Evolutionary conservation across 2,797 vertebrate genomes (phyloP), one percentile per base, ranked within the genome.

Genomic region (Anabas testudineus): DNA sequence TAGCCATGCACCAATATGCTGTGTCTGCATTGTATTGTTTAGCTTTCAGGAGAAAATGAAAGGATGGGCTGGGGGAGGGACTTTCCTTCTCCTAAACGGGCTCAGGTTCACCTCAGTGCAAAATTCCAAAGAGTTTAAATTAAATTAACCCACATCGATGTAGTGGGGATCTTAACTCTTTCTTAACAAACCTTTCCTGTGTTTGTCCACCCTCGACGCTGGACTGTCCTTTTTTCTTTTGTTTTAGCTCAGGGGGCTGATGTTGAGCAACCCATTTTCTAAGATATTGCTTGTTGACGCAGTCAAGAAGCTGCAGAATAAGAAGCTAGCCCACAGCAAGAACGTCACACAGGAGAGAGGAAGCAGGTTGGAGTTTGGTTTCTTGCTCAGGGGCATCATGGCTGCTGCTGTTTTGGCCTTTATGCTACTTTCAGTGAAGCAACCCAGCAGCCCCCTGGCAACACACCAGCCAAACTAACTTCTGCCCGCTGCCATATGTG

Each of bases 391-490:
- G 30, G 58, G 42, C 63, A 68, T 59, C 55, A 42, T 36, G 45
- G 24, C 76, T 54, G n/a, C 43, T 49, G 32, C 54, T 78, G 72
- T 71, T 71, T 53, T 53, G 49, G 53, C 66, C 59, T 76, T 55
- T 68, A 46, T 81, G 58, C 49, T 67, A 24, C 53, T 74, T 69
- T 79, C 24, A 61, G 63, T 70, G 52, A 46, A 63, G 24, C 76
- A 71, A 66, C 69, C 67, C 37, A 54, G 37, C 63, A 61, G 48
- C 52, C 57, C 48, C 24, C n/a, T 68, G 67, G 70, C 65, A 64
- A 67, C 75, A 84, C 74, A 65, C 74, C 65, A 67, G 71, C 62
- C 53, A 60, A 71, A 83, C 73, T 71, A 62, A 78, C 75, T 74
- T 51, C 64, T 71, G 64, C 64, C 64, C 61, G 49, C 37, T 84